Evolutionary conservation across 2,113 vertebrate species (phyloP).

Genomic region (Chloebia gouldiae): DNA sequence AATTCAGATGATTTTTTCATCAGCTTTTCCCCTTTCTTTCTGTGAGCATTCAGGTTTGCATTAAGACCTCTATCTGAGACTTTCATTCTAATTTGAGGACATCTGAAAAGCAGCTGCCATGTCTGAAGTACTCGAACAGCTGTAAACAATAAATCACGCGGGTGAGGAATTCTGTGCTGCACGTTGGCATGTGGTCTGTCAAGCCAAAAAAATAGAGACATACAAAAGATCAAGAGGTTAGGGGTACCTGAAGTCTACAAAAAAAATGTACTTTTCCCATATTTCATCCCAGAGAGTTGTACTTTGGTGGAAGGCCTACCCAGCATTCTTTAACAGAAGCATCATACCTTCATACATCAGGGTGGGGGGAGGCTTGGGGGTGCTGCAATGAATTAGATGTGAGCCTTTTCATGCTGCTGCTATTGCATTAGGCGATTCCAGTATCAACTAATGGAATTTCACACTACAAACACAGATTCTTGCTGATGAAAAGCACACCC

Average conservation of each 20-base stretch:
- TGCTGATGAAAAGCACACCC: conserved; percentile 68
- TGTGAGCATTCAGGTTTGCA: conserved; percentile 70
- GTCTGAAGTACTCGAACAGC: conserved; percentile 82
- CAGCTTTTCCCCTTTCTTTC: conserved; percentile 56
- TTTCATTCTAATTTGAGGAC: conserved; percentile 75
- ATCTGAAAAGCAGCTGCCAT: conserved; percentile 90
- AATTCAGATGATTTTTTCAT: conserved; percentile 91
- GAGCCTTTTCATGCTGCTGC: background rate
- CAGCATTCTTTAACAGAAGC: conserved; percentile 30
- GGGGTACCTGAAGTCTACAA: conserved; percentile 71
- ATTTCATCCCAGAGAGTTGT: conserved; percentile 60
- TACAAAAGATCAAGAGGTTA: conserved; percentile 86
- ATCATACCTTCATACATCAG: background rate
- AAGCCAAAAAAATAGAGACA: conserved; percentile 94
- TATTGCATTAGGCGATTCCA: background rate
- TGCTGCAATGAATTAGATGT: conserved; percentile 6
- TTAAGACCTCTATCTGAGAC: conserved; percentile 66
- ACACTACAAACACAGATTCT: conserved; percentile 41
- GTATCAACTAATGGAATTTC: conserved; percentile 54
- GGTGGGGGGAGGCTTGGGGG: background rate
- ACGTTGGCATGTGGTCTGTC: conserved; percentile 89
- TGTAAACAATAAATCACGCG: conserved; percentile 90
- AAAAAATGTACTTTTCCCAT: conserved; percentile 67
- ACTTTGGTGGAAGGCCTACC: conserved; percentile 16
- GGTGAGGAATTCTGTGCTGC: conserved; percentile 81